Conservation (phyloP, 1,140 invertebrate species). For the Oryctes rhinoceros region DNA sequence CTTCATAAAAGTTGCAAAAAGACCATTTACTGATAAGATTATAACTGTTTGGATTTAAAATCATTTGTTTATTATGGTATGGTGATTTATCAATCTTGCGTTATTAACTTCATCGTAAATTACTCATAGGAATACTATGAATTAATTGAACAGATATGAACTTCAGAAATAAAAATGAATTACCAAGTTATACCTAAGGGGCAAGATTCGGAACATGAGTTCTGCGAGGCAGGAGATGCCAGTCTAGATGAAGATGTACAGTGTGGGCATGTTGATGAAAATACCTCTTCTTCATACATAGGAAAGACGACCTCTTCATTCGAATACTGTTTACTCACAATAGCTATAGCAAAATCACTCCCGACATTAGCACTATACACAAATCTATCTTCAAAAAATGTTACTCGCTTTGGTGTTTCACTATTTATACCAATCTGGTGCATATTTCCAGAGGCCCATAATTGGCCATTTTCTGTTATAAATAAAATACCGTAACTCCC, state of each 20-base stretch:
- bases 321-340: constrained; percentile 69
- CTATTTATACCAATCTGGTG: constrained; percentile 73
- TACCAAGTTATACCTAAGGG: constrained; percentile 55
- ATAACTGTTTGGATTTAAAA: too few relatives aligned
- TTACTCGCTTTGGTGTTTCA: constrained; percentile 69
- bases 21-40: too few relatives aligned
- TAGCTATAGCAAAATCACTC: constrained; percentile 72
- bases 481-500: constrained; percentile 70
- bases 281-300: constrained; percentile 70
- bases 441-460: constrained; percentile 79
- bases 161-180: not conserved
- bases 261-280: constrained; percentile 71
- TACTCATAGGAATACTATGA: too few relatives aligned
- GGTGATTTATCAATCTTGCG: too few relatives aligned
- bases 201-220: constrained; percentile 64
- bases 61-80: too few relatives aligned
- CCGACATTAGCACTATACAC: constrained; percentile 73
- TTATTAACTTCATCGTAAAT: too few relatives aligned
- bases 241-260: constrained; percentile 66
- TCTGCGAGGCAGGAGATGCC: constrained; percentile 64
- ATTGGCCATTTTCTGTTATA: constrained; percentile 72
- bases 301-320: constrained; percentile 69
- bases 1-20: too few relatives aligned
- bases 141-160: too few relatives aligned
- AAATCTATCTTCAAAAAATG: constrained; percentile 72